Percentiles rank a stretch among this genome's conserved stretches.
Evolutionary conservation across 2,797 vertebrate genomes (phyloP).

Genomic region (Lophius americanus): DNA sequence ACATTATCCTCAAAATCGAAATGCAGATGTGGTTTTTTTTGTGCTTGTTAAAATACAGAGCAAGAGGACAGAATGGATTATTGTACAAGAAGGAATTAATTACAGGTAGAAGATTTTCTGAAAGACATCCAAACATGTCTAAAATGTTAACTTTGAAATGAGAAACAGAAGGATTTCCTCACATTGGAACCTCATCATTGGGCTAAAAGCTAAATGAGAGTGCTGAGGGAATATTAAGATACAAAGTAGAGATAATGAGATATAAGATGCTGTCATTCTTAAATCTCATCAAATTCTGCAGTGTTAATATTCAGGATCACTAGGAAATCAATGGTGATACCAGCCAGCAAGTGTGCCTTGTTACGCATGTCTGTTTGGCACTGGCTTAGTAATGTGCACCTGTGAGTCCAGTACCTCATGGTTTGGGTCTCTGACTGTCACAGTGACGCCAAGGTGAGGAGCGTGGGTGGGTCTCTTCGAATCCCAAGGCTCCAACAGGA

Average conservation of each 20-base stretch:
- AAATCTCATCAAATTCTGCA: background rate
- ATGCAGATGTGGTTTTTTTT: background rate
- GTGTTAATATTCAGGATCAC: background rate
- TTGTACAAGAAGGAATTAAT: background rate
- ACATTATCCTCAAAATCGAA: background rate
- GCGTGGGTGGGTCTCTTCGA: slow-evolving; percentile 62
- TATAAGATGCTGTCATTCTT: background rate
- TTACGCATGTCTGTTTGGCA: slow-evolving; percentile 8
- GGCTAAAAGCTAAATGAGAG: background rate
- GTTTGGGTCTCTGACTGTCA: slow-evolving; percentile 84
- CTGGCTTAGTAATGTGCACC: background rate
- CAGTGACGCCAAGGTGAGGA: slow-evolving; percentile 87
- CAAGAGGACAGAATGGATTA: background rate
- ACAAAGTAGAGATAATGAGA: background rate
- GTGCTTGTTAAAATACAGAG: background rate
- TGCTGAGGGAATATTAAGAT: too few species aligned
- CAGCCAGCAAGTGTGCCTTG: background rate
- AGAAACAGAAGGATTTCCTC: background rate
- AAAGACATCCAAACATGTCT: background rate
- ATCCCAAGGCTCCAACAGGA: slow-evolving; percentile 89
- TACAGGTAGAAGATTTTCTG: background rate
- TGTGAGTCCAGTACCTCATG: slow-evolving; percentile 80
- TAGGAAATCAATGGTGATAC: slow-evolving; percentile 9
- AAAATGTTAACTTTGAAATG: background rate
- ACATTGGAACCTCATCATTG: background rate